Evolutionary conservation across 2,113 vertebrate genomes (phyloP), one percentile per base, ranked within the genome.

Genomic region (Gadus macrocephalus): DNA sequence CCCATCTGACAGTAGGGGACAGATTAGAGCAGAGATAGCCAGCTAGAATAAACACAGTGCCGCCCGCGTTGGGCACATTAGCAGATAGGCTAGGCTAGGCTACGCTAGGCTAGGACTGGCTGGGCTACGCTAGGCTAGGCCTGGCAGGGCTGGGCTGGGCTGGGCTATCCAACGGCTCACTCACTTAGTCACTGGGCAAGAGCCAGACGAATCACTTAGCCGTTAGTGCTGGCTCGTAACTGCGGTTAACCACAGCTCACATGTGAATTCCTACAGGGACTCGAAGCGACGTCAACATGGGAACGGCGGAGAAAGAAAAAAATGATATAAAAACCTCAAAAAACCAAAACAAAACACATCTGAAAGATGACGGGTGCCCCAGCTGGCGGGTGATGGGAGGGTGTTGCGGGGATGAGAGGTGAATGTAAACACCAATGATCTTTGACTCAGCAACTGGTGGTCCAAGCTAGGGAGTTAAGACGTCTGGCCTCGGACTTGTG

Each of bases 401-500:
- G 73, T 9, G 64, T 49, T 28, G 64, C 68, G 64, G 5, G 70
- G 85, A 91, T 77, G 80, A 87, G 83, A 84, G 76, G 78, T 78
- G 79, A 88, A 88, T 84, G 85, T 87, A 90, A 91, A 91, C 89
- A 83, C 72, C 68, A 53, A 35, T 83, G 84, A 86, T 86, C 88
- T 88, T 80, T 88, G 83, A 89, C 86, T 81, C 64, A 53, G 79
- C 77, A 77, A 82, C 86, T 78, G 86, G 82, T 84, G 85, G 84
- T 86, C 85, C 72, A 49, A 74, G 62, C 64, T 49, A 22, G 58
- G 74, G 76, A 77, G 74, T 78, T 63, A 73, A 61, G 75, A 12
- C 22, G 79, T 70, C 80, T 82, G 68, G 60, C 20, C 22, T 60
- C 38, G 11, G 61, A 64, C 53, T 71, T 72, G 83, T 88, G 85